Evolutionary conservation across 2,113 vertebrate genomes (phyloP), one percentile per base, ranked within the genome.

Genomic region (Pedionomus torquatus): DNA sequence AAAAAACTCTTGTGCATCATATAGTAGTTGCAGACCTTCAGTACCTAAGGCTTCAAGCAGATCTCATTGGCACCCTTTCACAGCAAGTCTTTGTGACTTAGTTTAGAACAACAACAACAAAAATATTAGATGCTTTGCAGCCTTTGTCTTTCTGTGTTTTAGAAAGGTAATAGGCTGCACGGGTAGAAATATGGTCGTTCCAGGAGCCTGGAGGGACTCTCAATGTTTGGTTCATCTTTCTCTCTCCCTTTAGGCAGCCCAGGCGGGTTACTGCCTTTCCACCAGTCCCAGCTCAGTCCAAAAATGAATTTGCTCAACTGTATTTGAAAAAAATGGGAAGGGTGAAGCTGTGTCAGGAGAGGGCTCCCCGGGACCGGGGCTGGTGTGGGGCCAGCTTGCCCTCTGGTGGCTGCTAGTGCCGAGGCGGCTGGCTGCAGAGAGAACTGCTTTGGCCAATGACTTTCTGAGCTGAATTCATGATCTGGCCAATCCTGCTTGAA

Each of bases 341-440:
- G 2, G 2, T 17, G 54, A 24, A 41, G 54, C 1, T 0, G 61
- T 30, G 17, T 33, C 8, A 10, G 25, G n/a, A 49, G 49, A 21
- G 35, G 48, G 25, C 24, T 69, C 9, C 15, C 14, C 1, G 3
- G 15, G 11, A 20, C 20, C 3, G 5, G 49, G 28, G 31, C 33
- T 69, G 54, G 28, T 17, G 23, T 5, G 3, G 48, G 37, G 35
- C 26, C 81, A 54, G 64, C 83, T 91, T 97, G 96, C 94, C 96
- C 88, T 96, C 95, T 96, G 77, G 43, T 72, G 88, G 88, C 39
- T 57, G 54, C 31, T 5, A 17, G 60, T 31, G 19, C 19, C 8
- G 4, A 25, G 69, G 44, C 2, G 9, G 54, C 41, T 35, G 2
- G 1, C 11, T 15, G 46, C 7, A 0, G 33, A n/a, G 49, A 7